A percentile compares a stretch with the other conserved stretches of the same genome.
These are phyloP conservation scores for Rhamphomyia laevipes DNA, from an alignment of 2,888 invertebrate genomes.

Conservation along the genomic window DNA sequence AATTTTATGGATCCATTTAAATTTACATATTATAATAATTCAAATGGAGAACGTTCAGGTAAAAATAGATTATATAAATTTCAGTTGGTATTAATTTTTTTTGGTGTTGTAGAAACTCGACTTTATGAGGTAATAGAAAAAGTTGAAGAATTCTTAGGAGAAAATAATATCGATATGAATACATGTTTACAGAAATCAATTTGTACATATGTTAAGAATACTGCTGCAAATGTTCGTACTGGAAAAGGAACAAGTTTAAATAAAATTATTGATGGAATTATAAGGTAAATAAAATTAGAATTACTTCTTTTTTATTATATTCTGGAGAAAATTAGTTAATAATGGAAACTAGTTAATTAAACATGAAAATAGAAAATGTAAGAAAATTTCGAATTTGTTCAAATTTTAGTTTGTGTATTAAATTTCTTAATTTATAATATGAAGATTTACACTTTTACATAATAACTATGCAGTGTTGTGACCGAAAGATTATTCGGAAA, in stretches of 20 bases:
- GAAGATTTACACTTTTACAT: too few relatives aligned
- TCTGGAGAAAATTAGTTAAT: too few relatives aligned
- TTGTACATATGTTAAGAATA: constrained; percentile 41
- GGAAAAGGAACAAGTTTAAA: constrained; percentile 36
- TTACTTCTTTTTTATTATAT: too few relatives aligned
- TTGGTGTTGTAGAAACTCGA: constrained; percentile 19
- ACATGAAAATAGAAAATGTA: too few relatives aligned
- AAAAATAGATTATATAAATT: neutral
- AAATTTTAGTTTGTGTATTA: too few relatives aligned
- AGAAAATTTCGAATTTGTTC: too few relatives aligned
- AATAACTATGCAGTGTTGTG: too few relatives aligned
- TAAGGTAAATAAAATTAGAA: constrained; percentile 32
- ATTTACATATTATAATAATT: constrained; percentile 12
- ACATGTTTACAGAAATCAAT: constrained; percentile 49
- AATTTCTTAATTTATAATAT: too few relatives aligned
- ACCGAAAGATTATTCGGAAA: too few relatives aligned
- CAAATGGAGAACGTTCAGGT: constrained; percentile 14
- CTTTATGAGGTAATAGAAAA: constrained; percentile 31
- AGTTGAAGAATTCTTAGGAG: constrained; percentile 43
- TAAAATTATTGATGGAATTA: constrained; percentile 41
- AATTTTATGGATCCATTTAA: constrained; percentile 14
- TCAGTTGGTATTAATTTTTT: neutral
- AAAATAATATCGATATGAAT: constrained; percentile 47
- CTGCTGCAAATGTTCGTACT: constrained; percentile 30
- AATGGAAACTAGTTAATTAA: too few relatives aligned